A percentile compares a stretch with the other conserved stretches of the same genome.
Evolutionary conservation across 2,113 vertebrate species (phyloP).

Genomic region (Sitta europaea): DNA sequence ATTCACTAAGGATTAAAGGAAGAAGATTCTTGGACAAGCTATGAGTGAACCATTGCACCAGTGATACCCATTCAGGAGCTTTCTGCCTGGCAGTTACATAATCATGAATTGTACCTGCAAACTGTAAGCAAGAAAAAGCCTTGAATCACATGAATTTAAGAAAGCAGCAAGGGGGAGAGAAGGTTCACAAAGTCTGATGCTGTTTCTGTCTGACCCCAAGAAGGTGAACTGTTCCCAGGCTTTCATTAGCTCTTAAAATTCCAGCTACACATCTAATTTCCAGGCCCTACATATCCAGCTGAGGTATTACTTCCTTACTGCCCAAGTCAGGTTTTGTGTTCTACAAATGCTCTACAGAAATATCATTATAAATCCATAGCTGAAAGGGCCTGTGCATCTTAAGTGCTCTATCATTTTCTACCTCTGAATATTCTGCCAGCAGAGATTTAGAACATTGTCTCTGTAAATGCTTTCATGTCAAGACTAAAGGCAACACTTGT

Average conservation of each 20-base stretch:
- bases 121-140: not conserved
- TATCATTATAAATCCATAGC: slow-evolving; percentile 57
- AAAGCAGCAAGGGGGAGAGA: not conserved
- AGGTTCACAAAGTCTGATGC: not conserved
- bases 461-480: slow-evolving; percentile 66
- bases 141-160: not conserved
- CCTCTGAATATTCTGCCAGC: slow-evolving; percentile 62
- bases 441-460: slow-evolving; percentile 64
- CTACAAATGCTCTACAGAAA: slow-evolving; percentile 38
- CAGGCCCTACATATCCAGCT: not conserved
- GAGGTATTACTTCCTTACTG: slow-evolving; percentile 27
- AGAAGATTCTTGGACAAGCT: not conserved
- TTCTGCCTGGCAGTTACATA: not conserved
- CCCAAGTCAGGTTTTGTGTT: slow-evolving; percentile 53
- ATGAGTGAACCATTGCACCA: not conserved
- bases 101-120: not conserved
- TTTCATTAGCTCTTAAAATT: slow-evolving; percentile 7
- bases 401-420: slow-evolving; percentile 40
- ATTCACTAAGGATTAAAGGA: not conserved
- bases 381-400: slow-evolving; percentile 56
- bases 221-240: not conserved
- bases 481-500: slow-evolving; percentile 67
- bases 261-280: not conserved
- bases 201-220: not conserved
- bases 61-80: not conserved